Conservation (phyloP, 2,797 vertebrate species). For the Myotis myotis region DNA sequence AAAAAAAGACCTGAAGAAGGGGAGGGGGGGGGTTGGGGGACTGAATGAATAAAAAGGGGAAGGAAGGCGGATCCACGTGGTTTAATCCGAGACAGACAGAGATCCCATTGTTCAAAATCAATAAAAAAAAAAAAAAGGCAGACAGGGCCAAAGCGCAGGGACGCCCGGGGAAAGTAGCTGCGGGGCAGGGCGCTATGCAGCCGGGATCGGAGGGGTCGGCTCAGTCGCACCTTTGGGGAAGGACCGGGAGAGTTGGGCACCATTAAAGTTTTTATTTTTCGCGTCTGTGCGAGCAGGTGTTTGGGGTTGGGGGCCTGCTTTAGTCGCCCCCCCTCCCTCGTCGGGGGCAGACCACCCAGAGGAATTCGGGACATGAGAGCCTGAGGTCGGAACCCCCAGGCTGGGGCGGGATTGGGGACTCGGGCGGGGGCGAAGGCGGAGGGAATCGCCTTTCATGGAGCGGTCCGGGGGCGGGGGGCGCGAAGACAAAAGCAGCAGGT, state of each 20-base stretch:
- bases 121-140: constrained; percentile 84
- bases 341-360: neutral
- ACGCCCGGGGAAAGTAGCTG: neutral
- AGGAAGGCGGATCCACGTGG: constrained; percentile 89
- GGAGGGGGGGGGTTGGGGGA: constrained; percentile 68
- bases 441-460: neutral
- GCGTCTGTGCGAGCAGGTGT: constrained; percentile 50
- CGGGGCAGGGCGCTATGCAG: neutral
- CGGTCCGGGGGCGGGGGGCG: constrained; percentile 1
- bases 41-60: constrained; percentile 79
- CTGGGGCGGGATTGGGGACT: neutral
- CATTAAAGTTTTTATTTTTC: constrained; percentile 65
- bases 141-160: constrained; percentile 76
- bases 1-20: neutral
- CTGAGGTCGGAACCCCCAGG: neutral
- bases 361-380: neutral
- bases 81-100: constrained; percentile 89
- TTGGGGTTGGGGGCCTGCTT: neutral
- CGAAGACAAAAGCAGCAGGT: constrained; percentile 75
- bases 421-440: neutral
- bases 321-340: too few relatives aligned
- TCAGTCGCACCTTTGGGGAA: neutral
- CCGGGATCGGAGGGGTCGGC: neutral
- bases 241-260: neutral
- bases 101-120: constrained; percentile 97